Base-by-base conservation (phyloP, 2,797 vertebrate genomes). In the Crenichthys baileyi region DNA sequence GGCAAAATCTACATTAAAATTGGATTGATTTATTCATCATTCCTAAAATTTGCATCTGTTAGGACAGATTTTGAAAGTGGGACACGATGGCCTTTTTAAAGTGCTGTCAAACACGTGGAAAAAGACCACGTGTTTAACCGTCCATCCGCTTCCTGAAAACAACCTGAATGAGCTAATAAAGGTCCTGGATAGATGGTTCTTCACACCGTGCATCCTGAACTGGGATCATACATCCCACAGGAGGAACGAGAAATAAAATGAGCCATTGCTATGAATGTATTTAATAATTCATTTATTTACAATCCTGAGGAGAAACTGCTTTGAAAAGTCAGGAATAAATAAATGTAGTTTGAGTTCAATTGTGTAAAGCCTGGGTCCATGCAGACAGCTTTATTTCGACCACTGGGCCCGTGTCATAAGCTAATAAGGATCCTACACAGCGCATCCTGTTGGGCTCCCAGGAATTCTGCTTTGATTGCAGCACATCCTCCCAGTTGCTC, bases 401-500 rank as follows among this genome's bases (percentile, higher is more conserved):
- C 81, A 83, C 76, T 81, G 81, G 85, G 60, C 83, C 87, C 73
- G 77, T 89, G 90, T 87, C 74, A 88, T 92, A 88, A 94, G 91
- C 86, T 93, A 92, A 93, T 94, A 91, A 90, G 83, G 87, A 87
- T 82, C 90, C 84, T 97, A 90, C 91, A 94, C 87, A 89, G 93
- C 94, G 96, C 96, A 95, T 96, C 96, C 91, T 95, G 94, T 96
- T 89, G 94, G 94, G 92, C 93, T 95, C 94, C 95, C 95, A 96
- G 97, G 97, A 97, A 98, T 97, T 95, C 96, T 93, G 94, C 63
- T 95, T 96, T 96, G 96, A 97, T 98, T 97, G 96, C 96, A 94
- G 95, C 94, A 94, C 96, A 97, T 97, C 96, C 96, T 97, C 96
- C 93, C 93, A 93, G 95, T 95, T 95, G 96, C 97, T 97, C 95